Evolutionary conservation across 1,140 invertebrate species (phyloP).

Genomic region (Vanessa atalanta): DNA sequence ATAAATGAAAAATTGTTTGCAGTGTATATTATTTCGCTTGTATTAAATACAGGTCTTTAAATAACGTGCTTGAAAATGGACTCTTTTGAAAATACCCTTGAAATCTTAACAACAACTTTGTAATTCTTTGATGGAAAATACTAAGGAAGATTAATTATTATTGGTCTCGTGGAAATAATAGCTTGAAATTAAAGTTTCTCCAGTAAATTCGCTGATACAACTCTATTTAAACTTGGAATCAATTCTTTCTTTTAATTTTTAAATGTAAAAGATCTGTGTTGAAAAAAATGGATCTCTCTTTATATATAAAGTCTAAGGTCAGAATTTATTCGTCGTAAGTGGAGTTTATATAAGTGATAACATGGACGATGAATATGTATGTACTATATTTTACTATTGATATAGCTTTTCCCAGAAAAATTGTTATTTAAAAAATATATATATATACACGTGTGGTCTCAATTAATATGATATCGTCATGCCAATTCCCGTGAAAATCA

Average conservation of each 20-base stretch:
- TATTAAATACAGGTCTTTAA: background rate
- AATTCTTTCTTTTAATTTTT: background rate
- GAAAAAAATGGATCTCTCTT: background rate
- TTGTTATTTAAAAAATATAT: too few species aligned
- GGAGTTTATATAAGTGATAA: too few species aligned
- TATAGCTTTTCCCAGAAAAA: too few species aligned
- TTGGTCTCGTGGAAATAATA: background rate
- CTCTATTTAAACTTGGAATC: background rate
- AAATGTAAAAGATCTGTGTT: background rate
- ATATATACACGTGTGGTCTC: too few species aligned
- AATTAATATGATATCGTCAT: too few species aligned
- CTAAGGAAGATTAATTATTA: slow-evolving; percentile 16
- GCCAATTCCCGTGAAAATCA: too few species aligned
- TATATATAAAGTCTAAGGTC: background rate
- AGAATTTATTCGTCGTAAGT: too few species aligned
- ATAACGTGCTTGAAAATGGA: background rate
- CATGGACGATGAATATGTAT: too few species aligned
- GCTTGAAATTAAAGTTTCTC: too few species aligned
- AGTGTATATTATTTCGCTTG: background rate
- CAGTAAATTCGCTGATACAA: background rate
- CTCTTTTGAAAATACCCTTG: slow-evolving; percentile 4
- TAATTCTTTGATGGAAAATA: slow-evolving; percentile 11
- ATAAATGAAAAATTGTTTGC: slow-evolving; percentile 34
- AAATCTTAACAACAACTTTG: background rate
- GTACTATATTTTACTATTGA: too few species aligned